Evolutionary conservation across 2,888 invertebrate species (phyloP), one percentile per base, ranked within the genome.

Genomic region (Elegia similella): DNA sequence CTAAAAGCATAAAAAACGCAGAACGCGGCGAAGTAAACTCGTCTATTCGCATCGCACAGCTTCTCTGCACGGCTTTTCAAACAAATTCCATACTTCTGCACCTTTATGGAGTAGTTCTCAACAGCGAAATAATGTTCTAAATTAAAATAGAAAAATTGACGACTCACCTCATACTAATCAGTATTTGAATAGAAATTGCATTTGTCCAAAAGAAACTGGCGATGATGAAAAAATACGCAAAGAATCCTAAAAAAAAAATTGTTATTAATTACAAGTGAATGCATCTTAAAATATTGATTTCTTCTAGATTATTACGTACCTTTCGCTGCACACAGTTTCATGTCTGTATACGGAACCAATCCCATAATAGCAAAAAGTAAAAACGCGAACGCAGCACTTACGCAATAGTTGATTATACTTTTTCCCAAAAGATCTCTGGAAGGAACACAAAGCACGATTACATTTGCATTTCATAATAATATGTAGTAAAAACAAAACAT

Each of bases 131-230:
- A n/a, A n/a, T n/a, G n/a, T n/a, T n/a, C n/a, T n/a, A n/a, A n/a
- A n/a, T n/a, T 55, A 52, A 43, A 59, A 13, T 44, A 10, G n/a
- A 23, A 23, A 17, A 32, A 52, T 58, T 53, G 17, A 23, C 6
- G 52, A 86, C 93, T 92, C 80, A 95, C 95, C 93, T 93, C 38
- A 93, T 92, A 44, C 86, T 88, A 70, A 92, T 84, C 86, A 95
- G 92, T 47, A 95, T 92, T 72, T 95, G 95, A 73, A 95, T 93
- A 1, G 95, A 92, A 56, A 95, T 92, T n/a, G 94, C 84, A 71
- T 94, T 95, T 59, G 94, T 79, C 95, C 95, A 95, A 72, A 94
- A 94, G 75, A 95, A 95, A 44, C 93, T 89, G 0, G 93, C 88
- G 56, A 95, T 71, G 63, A 94, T 86, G 61, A 93, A 92, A 71